phyloP scores from a whole-genome alignment of 2,113 vertebrate species.

The Grus americana region DNA sequence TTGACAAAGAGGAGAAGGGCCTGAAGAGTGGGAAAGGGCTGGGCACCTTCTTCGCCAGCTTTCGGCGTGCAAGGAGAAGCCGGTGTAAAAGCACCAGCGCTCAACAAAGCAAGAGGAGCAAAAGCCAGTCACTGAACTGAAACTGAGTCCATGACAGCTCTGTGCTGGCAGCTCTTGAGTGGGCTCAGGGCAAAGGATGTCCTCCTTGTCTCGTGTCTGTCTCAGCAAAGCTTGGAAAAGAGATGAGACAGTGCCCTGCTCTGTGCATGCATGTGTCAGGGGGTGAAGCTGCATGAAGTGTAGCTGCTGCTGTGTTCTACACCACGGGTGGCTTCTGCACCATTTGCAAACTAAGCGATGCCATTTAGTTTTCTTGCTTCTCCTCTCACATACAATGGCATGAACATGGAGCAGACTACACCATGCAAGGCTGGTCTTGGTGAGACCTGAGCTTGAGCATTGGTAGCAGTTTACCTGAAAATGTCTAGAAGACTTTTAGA shows the following conservation, averaged over 20 bases:
- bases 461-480: background rate
- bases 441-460: background rate
- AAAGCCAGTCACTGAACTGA: background rate
- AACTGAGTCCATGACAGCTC: background rate
- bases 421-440: background rate
- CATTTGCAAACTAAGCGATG: background rate
- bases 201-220: background rate
- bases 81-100: background rate
- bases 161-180: background rate
- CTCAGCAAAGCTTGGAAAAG: background rate
- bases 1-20: background rate
- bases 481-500: background rate
- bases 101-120: background rate
- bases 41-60: background rate
- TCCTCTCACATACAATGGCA: background rate
- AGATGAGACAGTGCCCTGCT: background rate
- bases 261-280: accelerated
- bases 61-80: background rate
- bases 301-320: background rate
- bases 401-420: background rate
- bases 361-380: background rate
- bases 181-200: background rate
- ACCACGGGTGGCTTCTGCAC: background rate
- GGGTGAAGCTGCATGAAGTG: background rate
- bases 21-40: background rate